phyloP scores from a whole-genome alignment of 1,140 invertebrate genomes.

The Eulimnadia texana region DNA sequence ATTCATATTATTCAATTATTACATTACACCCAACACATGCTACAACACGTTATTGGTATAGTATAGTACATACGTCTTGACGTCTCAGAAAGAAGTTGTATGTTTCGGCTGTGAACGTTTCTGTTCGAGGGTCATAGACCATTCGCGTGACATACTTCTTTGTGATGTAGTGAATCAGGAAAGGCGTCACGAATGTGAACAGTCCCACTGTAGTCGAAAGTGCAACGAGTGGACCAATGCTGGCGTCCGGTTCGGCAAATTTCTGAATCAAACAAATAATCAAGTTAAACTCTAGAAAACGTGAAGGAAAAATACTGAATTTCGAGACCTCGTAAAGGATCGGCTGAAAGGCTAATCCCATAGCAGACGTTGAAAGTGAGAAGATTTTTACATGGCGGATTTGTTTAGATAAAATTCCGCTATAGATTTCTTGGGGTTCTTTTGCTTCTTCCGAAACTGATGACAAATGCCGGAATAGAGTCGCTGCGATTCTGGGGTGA shows the following conservation, averaged over 20 bases:
- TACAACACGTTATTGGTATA: too few species aligned
- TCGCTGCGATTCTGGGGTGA: neutral
- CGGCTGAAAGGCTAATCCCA: constrained; percentile 55
- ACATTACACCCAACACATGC: too few species aligned
- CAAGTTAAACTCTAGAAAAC: neutral
- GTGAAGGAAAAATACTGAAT: neutral
- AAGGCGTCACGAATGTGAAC: constrained; percentile 65
- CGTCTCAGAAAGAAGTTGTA: constrained; percentile 46
- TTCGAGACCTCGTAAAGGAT: constrained; percentile 41
- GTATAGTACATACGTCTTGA: constrained; percentile 41
- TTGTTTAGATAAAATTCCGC: constrained; percentile 45
- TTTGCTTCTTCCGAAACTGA: neutral
- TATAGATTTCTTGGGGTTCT: constrained; percentile 33
- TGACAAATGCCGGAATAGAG: neutral
- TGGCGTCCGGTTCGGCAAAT: constrained; percentile 31
- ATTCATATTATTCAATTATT: constrained; percentile 19
- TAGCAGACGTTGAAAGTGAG: constrained; percentile 54
- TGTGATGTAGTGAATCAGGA: constrained; percentile 63
- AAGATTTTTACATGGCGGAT: constrained; percentile 62
- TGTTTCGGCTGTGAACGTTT: constrained; percentile 51
- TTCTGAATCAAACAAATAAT: constrained; percentile 11
- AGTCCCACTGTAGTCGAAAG: constrained; percentile 50
- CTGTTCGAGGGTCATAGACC: constrained; percentile 45
- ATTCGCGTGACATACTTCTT: constrained; percentile 72
- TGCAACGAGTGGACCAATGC: constrained; percentile 38